These are phyloP conservation scores for Caretta caretta DNA, from an alignment of 2,113 vertebrate genomes.

Conservation along the genomic window DNA sequence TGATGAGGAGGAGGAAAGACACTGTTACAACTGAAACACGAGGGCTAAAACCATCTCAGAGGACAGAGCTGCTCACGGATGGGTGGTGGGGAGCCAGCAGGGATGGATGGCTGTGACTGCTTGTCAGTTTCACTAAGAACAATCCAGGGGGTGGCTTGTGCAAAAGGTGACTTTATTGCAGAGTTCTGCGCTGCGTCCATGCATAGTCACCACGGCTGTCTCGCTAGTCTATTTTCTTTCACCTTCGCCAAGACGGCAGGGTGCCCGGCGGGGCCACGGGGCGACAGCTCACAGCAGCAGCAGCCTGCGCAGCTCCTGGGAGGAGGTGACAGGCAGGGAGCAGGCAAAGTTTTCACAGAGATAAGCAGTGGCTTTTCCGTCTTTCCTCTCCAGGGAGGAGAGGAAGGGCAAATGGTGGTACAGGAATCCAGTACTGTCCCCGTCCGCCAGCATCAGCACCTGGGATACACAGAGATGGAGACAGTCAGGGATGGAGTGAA, in stretches of 20 bases:
- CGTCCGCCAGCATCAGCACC: constrained; percentile 90
- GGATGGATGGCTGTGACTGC: not conserved
- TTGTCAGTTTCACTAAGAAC: not conserved
- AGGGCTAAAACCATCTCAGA: not conserved
- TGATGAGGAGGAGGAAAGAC: not conserved
- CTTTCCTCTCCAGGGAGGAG: constrained; percentile 80
- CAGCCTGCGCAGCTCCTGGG: constrained; percentile 83
- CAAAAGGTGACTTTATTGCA: not conserved
- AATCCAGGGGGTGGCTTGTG: fast-evolving
- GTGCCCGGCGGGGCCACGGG: too few relatives aligned
- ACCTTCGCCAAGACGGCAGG: not conserved
- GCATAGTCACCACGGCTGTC: too few relatives aligned
- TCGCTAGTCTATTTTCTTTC: not conserved
- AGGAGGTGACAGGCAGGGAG: constrained; percentile 88
- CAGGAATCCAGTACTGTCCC: constrained; percentile 82
- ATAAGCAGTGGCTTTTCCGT: constrained; percentile 86
- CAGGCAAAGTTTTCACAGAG: constrained; percentile 90
- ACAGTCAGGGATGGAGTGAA: not conserved
- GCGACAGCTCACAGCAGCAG: constrained; percentile 74
- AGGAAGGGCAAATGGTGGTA: constrained; percentile 87
- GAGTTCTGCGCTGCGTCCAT: fast-evolving
- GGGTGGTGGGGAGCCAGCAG: not conserved
- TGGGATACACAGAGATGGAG: constrained; percentile 60
- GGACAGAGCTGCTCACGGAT: not conserved
- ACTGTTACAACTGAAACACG: not conserved